These are phyloP conservation scores for Caenorhabditis inopinata DNA, from an alignment of 1,140 invertebrate species.

Conservation along the genomic window DNA sequence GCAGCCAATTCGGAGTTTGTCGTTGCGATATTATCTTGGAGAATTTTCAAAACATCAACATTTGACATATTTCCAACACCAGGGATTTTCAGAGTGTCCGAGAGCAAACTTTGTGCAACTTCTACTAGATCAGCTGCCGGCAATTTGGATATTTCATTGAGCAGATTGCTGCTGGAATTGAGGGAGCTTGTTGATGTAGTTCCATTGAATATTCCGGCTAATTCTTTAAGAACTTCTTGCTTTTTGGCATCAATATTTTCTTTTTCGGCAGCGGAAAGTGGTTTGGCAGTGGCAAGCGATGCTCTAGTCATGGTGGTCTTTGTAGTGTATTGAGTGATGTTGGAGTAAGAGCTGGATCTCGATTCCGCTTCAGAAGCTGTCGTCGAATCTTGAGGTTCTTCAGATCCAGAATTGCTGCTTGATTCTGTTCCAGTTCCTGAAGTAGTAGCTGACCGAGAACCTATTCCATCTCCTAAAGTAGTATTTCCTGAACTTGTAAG, in stretches of 20 bases:
- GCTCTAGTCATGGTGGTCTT: neutral
- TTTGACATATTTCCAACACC: slow-evolving; percentile 15
- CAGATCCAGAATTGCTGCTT: too few species aligned
- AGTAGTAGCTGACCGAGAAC: neutral
- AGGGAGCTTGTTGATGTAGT: neutral
- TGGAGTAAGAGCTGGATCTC: neutral
- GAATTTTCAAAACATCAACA: neutral
- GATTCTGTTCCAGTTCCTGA: neutral
- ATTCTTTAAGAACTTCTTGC: neutral
- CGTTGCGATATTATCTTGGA: neutral
- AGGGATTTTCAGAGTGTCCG: neutral
- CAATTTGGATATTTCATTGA: neutral
- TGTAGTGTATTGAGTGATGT: neutral
- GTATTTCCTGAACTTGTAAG: too few species aligned
- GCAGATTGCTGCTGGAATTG: neutral
- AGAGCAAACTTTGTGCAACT: slow-evolving; percentile 6
- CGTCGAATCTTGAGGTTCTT: too few species aligned
- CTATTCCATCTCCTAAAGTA: neutral
- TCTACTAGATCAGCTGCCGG: neutral
- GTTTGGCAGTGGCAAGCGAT: neutral
- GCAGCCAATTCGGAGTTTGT: neutral
- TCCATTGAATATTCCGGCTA: neutral
- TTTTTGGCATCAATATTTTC: neutral
- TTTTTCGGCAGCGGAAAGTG: neutral
- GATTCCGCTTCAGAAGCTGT: too few species aligned